Percentiles rank a stretch among this genome's conserved stretches.
These are phyloP conservation scores for Phymastichus coffea DNA, from an alignment of 1,140 invertebrate species.

Conservation along the genomic window DNA sequence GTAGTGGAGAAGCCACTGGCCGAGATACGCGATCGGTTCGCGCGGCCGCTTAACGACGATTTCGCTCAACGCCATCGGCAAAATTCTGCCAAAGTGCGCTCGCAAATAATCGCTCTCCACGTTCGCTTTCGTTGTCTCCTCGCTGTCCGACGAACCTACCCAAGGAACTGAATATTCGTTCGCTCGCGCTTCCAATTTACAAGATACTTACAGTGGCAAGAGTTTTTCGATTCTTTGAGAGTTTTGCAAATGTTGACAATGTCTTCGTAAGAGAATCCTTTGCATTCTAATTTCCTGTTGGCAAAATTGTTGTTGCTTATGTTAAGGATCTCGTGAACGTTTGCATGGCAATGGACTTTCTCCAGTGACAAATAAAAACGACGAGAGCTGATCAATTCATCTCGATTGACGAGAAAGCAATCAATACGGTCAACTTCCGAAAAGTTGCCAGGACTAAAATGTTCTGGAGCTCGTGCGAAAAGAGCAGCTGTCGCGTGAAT, in stretches of 20 bases:
- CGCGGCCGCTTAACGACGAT: constrained; percentile 37
- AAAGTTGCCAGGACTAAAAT: too few relatives aligned
- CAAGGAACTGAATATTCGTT: not conserved
- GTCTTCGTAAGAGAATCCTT: constrained; percentile 18
- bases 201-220: constrained; percentile 7
- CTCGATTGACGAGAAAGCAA: too few relatives aligned
- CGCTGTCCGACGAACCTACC: not conserved
- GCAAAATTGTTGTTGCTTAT: too few relatives aligned
- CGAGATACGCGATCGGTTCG: constrained; percentile 46
- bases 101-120: constrained; percentile 20
- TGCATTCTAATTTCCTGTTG: not conserved
- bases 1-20: constrained; percentile 42
- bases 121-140: not conserved
- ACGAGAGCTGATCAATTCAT: too few relatives aligned
- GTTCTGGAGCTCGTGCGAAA: too few relatives aligned
- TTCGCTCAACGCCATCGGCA: constrained; percentile 35
- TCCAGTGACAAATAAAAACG: too few relatives aligned
- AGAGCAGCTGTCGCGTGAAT: too few relatives aligned
- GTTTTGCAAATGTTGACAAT: not conserved
- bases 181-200: not conserved
- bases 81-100: constrained; percentile 27
- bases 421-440: too few relatives aligned
- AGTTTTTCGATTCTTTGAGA: not conserved
- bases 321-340: too few relatives aligned
- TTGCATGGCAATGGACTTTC: too few relatives aligned